Base-by-base conservation (phyloP, 1,140 invertebrate genomes). In the Antheraea pernyi region DNA sequence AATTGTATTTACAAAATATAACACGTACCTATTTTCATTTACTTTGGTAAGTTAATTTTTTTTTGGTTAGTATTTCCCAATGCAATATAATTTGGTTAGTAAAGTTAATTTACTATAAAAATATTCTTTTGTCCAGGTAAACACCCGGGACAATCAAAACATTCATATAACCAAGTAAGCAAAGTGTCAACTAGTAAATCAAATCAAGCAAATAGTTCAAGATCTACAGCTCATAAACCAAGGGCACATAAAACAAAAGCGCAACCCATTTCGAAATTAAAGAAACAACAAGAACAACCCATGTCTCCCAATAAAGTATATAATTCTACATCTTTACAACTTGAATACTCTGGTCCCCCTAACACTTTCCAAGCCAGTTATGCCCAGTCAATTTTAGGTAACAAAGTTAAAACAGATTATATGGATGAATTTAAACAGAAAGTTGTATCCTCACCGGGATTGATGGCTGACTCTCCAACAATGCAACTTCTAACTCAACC, bases 141-240 rank as follows among this genome's bases (percentile, higher is more conserved):
- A 85, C 73, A 83, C 73, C 86, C 86, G 73, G 81, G 87, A 37
- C 89, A 91, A 71, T 91, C 89, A n/a, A 92, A 92, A 76, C 89
- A 92, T 74, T 92, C 89, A 53, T 92, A 91, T 70, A 92, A 92
- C 69, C 89, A 91, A 91, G 91, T 91, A 36, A 91, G 89, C 79
- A 92, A 92, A 91, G 86, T 92, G 39, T 92, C 91, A 59, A 89
- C 87, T 46, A 91, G 84, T 82, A 92, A 91, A 88, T 84, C 91
- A 70, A 86, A 74, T 76, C 86, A 85, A 64, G 39, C 78, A 5
- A 84, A 86, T 19, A 60, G 73, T 36, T 77, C 77, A 7, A 78
- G 82, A 16, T 53, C 76, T n/a, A 60, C 74, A 10, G 77, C 80
- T 30, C 80, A 83, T 48, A 91, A 88, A 67, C 85, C 79, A 37